These are phyloP conservation scores for Mus spicilegus DNA, from an alignment of 2,113 vertebrate genomes.

Conservation along the genomic window DNA sequence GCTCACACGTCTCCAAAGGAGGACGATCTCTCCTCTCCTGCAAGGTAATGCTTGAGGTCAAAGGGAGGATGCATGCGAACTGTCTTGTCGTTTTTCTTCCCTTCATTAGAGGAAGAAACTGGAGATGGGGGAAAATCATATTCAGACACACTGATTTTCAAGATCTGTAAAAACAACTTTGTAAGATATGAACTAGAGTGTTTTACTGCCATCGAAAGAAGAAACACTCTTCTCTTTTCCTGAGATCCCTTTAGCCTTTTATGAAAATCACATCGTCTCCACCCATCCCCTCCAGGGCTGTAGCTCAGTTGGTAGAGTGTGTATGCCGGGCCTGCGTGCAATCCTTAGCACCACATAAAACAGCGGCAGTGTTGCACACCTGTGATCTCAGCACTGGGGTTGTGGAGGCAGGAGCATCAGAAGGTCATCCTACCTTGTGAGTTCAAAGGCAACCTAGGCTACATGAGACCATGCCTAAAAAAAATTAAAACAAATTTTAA, in stretches of 20 bases:
- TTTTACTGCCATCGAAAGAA: constrained; percentile 8
- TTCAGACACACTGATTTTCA: neutral
- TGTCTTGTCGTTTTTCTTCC: constrained; percentile 29
- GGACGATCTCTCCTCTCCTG: constrained; percentile 74
- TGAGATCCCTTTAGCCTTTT: constrained; percentile 30
- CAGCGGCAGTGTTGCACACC: neutral
- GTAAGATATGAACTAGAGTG: constrained; percentile 29
- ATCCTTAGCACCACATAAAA: neutral
- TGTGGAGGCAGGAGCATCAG: neutral
- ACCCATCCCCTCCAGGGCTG: neutral
- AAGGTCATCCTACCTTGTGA: neutral
- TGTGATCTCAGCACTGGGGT: neutral
- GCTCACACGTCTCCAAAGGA: constrained; percentile 83
- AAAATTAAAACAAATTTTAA: neutral
- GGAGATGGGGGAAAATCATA: neutral
- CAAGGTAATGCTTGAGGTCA: constrained; percentile 82
- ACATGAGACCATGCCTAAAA: neutral
- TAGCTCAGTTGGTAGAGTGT: neutral
- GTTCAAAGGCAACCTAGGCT: neutral
- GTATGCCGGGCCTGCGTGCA: neutral
- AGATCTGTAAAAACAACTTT: constrained; percentile 45
- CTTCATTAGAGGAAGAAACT: constrained; percentile 56
- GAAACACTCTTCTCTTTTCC: neutral
- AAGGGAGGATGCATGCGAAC: neutral
- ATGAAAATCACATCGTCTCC: constrained; percentile 30